Evolutionary conservation across 2,888 invertebrate genomes (phyloP).

Genomic region (Xestia c-nigrum): DNA sequence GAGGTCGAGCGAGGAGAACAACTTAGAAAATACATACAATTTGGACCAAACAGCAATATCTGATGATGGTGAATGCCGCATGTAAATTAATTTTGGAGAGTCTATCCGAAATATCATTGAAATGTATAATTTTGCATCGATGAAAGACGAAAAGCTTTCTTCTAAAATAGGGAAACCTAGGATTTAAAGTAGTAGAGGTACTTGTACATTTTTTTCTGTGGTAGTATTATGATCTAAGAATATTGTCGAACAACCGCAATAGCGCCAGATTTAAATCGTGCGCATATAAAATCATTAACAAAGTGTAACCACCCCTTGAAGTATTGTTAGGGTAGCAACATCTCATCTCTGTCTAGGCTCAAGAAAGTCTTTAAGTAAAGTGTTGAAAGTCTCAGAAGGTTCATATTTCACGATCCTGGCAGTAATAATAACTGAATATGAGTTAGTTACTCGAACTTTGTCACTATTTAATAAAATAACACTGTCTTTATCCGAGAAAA

Average conservation of each 20-base stretch:
- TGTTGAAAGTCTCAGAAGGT: conserved; percentile 56
- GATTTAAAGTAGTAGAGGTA: no score
- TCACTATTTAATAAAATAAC: conserved; percentile 84
- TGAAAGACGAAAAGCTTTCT: no score
- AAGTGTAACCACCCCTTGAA: neutral
- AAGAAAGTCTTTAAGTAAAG: conserved; percentile 32
- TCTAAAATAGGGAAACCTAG: no score
- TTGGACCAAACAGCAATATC: no score
- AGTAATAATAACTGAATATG: conserved; percentile 73
- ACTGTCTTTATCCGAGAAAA: conserved; percentile 81
- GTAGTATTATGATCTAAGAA: no score
- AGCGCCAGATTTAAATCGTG: neutral
- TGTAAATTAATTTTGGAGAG: no score
- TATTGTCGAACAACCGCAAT: neutral
- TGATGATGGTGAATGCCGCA: no score
- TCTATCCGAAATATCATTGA: no score
- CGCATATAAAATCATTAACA: neutral
- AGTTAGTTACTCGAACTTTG: conserved; percentile 79
- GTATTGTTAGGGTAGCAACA: conserved; percentile 1
- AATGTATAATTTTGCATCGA: no score
- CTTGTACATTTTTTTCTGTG: no score
- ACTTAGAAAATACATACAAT: no score
- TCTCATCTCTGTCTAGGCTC: neutral
- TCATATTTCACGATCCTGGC: conserved; percentile 65
- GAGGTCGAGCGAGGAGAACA: no score